A percentile compares a stretch with the other conserved stretches of the same genome.
phyloP scores from a whole-genome alignment of 1,140 invertebrate genomes.

The Cotesia chilonis region DNA sequence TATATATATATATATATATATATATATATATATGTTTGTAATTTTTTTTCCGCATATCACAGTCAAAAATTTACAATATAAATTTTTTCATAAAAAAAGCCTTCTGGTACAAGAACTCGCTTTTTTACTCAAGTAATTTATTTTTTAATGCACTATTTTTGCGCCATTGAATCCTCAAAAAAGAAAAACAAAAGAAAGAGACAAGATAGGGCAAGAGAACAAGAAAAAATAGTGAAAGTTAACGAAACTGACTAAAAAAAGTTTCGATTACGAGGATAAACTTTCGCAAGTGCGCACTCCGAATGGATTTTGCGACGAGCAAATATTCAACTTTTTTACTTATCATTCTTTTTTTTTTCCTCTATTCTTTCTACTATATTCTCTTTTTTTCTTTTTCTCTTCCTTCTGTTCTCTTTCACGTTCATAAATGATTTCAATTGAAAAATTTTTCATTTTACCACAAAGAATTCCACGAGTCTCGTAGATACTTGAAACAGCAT shows the following conservation, averaged over 20 bases:
- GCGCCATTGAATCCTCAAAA: background rate
- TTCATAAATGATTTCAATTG: constrained; percentile 6
- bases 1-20: too few species aligned
- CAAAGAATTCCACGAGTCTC: background rate
- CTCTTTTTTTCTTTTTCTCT: background rate
- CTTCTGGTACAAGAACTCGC: background rate
- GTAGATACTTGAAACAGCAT: background rate
- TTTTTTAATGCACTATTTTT: constrained; percentile 4
- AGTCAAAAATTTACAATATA: too few species aligned
- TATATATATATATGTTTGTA: too few species aligned
- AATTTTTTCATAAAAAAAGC: too few species aligned
- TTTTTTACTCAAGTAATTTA: background rate
- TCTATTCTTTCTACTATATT: background rate
- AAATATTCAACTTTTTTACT: constrained; percentile 11
- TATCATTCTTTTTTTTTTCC: background rate
- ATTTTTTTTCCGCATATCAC: too few species aligned
- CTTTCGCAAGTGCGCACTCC: constrained; percentile 24
- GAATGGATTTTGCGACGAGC: constrained; percentile 21
- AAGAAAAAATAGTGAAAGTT: constrained; percentile 26
- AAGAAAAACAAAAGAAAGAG: constrained; percentile 2
- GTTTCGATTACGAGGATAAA: constrained; percentile 29
- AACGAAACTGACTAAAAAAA: constrained; percentile 13
- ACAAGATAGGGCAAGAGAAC: constrained; percentile 7
- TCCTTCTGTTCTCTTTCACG: background rate
- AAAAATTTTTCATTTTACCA: background rate